These are phyloP conservation scores for Catocala sponsa DNA, from an alignment of 2,888 invertebrate genomes.

Conservation along the genomic window DNA sequence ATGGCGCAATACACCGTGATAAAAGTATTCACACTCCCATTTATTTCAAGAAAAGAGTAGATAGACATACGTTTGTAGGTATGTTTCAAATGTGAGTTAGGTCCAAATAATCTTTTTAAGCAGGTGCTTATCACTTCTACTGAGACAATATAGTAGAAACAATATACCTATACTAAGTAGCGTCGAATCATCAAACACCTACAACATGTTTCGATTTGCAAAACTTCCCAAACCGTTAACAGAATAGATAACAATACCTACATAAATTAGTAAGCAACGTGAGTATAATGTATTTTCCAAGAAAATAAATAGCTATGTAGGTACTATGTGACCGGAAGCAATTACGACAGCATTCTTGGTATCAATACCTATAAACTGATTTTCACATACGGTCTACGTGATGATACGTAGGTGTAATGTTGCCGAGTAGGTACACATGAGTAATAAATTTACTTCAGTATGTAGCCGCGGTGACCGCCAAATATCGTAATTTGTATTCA, in stretches of 20 bases:
- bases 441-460: conserved; percentile 71
- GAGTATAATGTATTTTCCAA: conserved; percentile 56
- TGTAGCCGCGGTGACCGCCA: conserved; percentile 74
- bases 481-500: conserved; percentile 80
- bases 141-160: too few relatives aligned
- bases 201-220: too few relatives aligned
- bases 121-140: too few relatives aligned
- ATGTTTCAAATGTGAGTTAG: too few relatives aligned
- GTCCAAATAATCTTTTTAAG: too few relatives aligned
- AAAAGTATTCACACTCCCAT: neutral
- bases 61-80: too few relatives aligned
- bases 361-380: conserved; percentile 72
- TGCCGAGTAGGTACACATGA: conserved; percentile 58
- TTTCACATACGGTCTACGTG: conserved; percentile 78
- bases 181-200: too few relatives aligned
- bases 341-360: conserved; percentile 74
- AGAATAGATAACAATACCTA: conserved; percentile 3
- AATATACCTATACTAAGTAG: too few relatives aligned
- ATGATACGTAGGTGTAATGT: conserved; percentile 64
- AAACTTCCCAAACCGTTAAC: conserved; percentile 5
- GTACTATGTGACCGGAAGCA: conserved; percentile 77
- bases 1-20: neutral
- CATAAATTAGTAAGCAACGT: conserved; percentile 13
- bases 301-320: conserved; percentile 53
- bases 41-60: too few relatives aligned